Base-by-base conservation (phyloP, 1,140 invertebrate species). In the Drosophila willistoni region DNA sequence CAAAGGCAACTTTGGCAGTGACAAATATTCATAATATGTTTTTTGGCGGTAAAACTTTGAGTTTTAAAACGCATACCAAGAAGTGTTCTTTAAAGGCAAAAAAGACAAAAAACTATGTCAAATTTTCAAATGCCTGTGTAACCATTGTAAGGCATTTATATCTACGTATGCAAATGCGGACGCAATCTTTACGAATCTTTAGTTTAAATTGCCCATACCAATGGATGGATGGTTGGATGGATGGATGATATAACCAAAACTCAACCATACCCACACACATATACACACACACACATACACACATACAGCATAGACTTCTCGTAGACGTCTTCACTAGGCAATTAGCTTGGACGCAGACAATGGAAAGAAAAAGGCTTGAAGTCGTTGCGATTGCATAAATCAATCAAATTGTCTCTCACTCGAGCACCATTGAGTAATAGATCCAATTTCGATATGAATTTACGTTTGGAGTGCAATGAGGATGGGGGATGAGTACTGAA, bases 401-500 rank as follows among this genome's bases (percentile, higher is more conserved):
- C 84, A 89, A 89, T 89, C 84, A 89, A 89, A 90, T 89, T 89
- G 84, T 84, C 81, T 85, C 80, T 81, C 80, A 84, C 80, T 84
- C 74, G 76, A 63, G 62, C 80, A 68, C 55, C 80, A 89, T 89
- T 89, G 84, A 81, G 84, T 90, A 89, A 89, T 89, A 89, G 84
- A 90, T 90, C 77, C 85, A 89, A 89, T 89, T 89, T 90, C 85
- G 84, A 89, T 89, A 89, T 89, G 84, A 90, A 89, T 71, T 78
- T 74, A 29, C 68, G 68, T 14, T 17, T 47, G 44, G 14, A 9
- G 14, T 47, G 14, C 44, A 9, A 47, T 47, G 44, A 47, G 34
- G 34, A 36, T 36, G 64, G 69, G 69, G 17, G 19, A 63, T 47
- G 33, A 47, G 36, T 54, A 36, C 56, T 73, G 77, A 81, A 29